Evolutionary conservation across 2,113 vertebrate genomes (phyloP).

Genomic region (Apus apus): DNA sequence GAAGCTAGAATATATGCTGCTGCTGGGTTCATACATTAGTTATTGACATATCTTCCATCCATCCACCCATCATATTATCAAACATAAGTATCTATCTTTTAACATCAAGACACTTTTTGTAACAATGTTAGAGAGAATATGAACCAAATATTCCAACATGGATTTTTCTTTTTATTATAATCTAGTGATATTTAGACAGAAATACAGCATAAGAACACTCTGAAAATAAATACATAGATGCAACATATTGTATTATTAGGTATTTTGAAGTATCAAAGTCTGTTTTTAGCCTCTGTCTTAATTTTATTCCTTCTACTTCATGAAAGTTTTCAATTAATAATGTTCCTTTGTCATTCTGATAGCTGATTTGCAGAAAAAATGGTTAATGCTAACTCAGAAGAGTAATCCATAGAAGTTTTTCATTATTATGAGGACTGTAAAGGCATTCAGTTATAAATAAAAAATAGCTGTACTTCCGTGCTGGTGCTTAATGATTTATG

Average conservation of each 20-base stretch:
- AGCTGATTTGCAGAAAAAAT: not conserved
- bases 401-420: not conserved
- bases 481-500: not conserved
- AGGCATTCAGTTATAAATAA: not conserved
- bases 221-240: not conserved
- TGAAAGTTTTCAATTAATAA: not conserved
- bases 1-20: not conserved
- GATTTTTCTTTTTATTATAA: not conserved
- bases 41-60: not conserved
- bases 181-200: too few species aligned
- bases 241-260: fast-evolving
- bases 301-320: not conserved
- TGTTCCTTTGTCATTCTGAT: not conserved
- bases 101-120: not conserved
- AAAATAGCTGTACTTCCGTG: not conserved
- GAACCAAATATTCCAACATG: not conserved
- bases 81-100: not conserved
- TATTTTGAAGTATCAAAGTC: not conserved
- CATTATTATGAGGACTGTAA: not conserved
- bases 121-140: not conserved
- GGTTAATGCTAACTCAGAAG: not conserved
- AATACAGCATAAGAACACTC: not conserved
- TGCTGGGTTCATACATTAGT: not conserved
- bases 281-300: not conserved
- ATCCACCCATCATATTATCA: not conserved